A percentile compares a stretch with the other conserved stretches of the same genome.
phyloP scores from a whole-genome alignment of 2,797 vertebrate species.

The Leontopithecus rosalia region DNA sequence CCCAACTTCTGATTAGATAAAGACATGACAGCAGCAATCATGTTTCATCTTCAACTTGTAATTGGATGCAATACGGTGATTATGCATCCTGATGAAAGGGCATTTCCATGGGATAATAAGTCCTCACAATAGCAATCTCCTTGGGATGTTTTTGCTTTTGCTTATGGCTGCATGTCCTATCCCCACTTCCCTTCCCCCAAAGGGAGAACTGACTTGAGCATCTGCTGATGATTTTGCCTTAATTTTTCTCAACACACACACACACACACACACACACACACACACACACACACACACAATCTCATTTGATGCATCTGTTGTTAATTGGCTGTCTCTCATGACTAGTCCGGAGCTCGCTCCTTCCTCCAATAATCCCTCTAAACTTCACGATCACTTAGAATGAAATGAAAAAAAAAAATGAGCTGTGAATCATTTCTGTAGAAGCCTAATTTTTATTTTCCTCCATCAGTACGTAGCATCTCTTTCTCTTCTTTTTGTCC shows the following conservation, averaged over 20 bases:
- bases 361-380: constrained; percentile 1
- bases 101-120: constrained; percentile 70
- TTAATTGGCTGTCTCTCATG: constrained; percentile 32
- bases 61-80: constrained; percentile 73
- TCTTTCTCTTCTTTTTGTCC: not conserved
- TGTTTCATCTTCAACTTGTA: constrained; percentile 69
- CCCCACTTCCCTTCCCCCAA: not conserved
- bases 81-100: constrained; percentile 63
- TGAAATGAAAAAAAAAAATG: constrained; percentile 4
- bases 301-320: constrained; percentile 6
- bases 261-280: not conserved
- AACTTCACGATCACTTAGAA: constrained; percentile 9
- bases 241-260: constrained; percentile 31
- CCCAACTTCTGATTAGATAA: constrained; percentile 68
- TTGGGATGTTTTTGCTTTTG: constrained; percentile 68
- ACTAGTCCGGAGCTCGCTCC: not conserved
- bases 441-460: not conserved
- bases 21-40: constrained; percentile 70
- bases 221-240: constrained; percentile 48
- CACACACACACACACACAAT: not conserved
- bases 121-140: constrained; percentile 40
- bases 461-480: not conserved
- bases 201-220: not conserved
- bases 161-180: constrained; percentile 17
- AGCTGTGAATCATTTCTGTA: constrained; percentile 21